Evolutionary conservation across 2,888 invertebrate genomes (phyloP).

Genomic region (Caradrina kadenii): DNA sequence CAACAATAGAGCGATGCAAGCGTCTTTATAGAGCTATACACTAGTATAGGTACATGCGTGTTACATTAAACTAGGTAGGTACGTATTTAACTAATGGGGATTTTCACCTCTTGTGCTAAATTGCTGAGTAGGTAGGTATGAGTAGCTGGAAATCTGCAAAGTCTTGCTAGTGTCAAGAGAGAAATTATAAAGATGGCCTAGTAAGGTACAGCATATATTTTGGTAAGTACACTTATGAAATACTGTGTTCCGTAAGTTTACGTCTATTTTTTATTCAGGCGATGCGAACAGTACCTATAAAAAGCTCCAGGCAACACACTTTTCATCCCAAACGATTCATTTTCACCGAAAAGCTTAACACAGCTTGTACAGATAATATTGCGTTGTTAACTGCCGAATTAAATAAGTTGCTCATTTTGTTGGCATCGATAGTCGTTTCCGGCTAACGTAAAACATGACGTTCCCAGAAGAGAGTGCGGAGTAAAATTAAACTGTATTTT

Average conservation of each 20-base stretch:
- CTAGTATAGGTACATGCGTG: slow-evolving; percentile 6
- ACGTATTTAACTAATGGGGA: slow-evolving; percentile 46
- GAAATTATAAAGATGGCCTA: slow-evolving; percentile 4
- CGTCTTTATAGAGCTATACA: slow-evolving; percentile 42
- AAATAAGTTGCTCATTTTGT: slow-evolving; percentile 44
- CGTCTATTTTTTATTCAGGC: neutral
- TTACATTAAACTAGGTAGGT: slow-evolving; percentile 24
- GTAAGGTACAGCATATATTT: neutral
- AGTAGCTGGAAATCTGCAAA: slow-evolving; percentile 14
- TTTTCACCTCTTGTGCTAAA: slow-evolving; percentile 53
- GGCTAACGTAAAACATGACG: slow-evolving; percentile 41
- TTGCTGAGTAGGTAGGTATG: slow-evolving; percentile 6
- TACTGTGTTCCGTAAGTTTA: neutral
- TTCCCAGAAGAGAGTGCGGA: slow-evolving; percentile 50
- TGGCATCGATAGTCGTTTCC: slow-evolving; percentile 46
- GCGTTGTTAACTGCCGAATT: slow-evolving; percentile 45
- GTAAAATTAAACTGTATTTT: slow-evolving; percentile 61
- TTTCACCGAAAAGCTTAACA: slow-evolving; percentile 37
- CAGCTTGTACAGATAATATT: slow-evolving; percentile 23
- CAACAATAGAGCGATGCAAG: slow-evolving; percentile 63
- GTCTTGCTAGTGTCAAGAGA: slow-evolving; percentile 27
- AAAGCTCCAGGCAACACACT: slow-evolving; percentile 13
- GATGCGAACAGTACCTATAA: neutral
- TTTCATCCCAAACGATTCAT: slow-evolving; percentile 14
- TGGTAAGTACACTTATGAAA: neutral